phyloP scores from a whole-genome alignment of 1,140 invertebrate species.

The Drosophila sulfurigaster region DNA sequence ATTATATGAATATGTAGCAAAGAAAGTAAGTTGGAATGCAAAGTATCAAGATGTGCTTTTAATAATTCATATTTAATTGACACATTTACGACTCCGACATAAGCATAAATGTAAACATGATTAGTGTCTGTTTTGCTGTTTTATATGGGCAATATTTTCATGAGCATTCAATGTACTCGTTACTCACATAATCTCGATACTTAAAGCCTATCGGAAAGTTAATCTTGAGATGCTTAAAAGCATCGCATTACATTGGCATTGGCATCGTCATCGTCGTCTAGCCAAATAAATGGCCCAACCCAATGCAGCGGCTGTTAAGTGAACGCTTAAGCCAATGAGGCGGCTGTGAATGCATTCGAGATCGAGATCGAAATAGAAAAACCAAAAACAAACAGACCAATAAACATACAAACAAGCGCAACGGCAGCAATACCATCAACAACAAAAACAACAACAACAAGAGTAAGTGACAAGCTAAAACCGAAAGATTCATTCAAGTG shows the following conservation, averaged over 20 bases:
- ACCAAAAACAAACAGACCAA: conserved; percentile 69
- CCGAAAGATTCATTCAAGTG: conserved; percentile 69
- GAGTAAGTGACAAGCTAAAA: conserved; percentile 53
- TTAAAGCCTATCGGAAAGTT: conserved; percentile 31
- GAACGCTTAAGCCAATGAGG: conserved; percentile 70
- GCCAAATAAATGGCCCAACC: conserved; percentile 27
- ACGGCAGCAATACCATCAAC: conserved; percentile 13
- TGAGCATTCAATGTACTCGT: neutral
- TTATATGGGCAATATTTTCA: conserved; percentile 34
- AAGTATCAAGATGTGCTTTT: neutral
- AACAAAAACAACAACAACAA: conserved; percentile 10
- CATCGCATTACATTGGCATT: neutral
- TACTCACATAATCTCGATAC: conserved; percentile 38
- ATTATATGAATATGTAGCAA: neutral
- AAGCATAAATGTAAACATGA: conserved; percentile 10
- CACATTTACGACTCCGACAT: neutral
- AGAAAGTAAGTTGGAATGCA: conserved; percentile 1
- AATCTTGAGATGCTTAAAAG: conserved; percentile 32
- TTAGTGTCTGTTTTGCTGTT: neutral
- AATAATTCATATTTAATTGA: neutral
- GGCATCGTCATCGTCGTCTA: neutral
- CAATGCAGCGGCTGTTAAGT: conserved; percentile 65
- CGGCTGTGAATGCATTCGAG: conserved; percentile 40
- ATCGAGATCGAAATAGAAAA: neutral
- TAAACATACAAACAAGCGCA: conserved; percentile 77